phyloP scores from a whole-genome alignment of 1,140 invertebrate species.

The Leptestheria dahalacensis region DNA sequence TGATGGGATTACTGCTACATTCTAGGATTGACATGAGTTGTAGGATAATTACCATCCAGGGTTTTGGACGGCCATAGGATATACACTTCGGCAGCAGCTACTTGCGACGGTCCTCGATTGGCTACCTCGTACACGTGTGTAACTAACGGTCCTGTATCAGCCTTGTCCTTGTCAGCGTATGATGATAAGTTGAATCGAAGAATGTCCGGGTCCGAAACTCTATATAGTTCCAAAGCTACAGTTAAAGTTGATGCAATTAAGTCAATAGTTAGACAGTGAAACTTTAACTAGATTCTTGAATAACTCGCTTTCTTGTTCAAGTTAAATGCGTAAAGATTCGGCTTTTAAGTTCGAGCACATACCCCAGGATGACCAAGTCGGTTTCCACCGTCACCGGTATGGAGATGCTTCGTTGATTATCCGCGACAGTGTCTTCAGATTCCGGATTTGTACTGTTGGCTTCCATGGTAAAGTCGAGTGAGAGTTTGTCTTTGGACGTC shows the following conservation, averaged over 20 bases:
- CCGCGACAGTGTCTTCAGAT: conserved; percentile 31
- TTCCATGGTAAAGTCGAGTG: conserved; percentile 55
- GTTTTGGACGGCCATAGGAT: conserved; percentile 74
- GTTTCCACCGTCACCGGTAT: conserved; percentile 63
- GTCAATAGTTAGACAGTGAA: too few species aligned
- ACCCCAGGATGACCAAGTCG: conserved; percentile 52
- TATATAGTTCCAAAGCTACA: conserved; percentile 27
- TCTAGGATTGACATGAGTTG: conserved; percentile 57
- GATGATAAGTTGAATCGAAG: conserved; percentile 57
- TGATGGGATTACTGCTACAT: conserved; percentile 43
- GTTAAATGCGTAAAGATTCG: not conserved
- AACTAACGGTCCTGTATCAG: conserved; percentile 65
- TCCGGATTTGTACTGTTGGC: conserved; percentile 73
- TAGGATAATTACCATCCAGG: conserved; percentile 50
- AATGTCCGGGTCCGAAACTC: conserved; percentile 50
- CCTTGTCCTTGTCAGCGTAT: conserved; percentile 42
- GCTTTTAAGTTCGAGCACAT: conserved; percentile 21
- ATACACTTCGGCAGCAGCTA: conserved; percentile 56
- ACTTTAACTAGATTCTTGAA: too few species aligned
- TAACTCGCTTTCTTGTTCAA: too few species aligned
- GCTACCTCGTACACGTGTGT: conserved; percentile 69
- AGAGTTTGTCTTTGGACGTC: conserved; percentile 39
- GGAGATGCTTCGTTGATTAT: conserved; percentile 46
- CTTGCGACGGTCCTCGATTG: conserved; percentile 66
- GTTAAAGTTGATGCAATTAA: too few species aligned